phyloP scores from a whole-genome alignment of 2,797 vertebrate genomes.

The Gallinago stenura region DNA sequence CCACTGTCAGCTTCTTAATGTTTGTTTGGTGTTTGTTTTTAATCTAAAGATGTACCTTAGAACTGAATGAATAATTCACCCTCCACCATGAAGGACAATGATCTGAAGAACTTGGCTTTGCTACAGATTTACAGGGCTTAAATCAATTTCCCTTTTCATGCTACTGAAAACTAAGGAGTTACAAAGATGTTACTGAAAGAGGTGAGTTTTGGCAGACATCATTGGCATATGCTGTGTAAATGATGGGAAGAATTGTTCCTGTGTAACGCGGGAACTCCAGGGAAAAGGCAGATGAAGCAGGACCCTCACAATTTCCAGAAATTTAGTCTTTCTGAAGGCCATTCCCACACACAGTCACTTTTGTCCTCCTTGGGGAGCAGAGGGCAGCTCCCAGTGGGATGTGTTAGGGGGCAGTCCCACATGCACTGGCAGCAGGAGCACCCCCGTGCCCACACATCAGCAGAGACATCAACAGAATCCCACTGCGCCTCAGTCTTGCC shows the following conservation, averaged over 20 bases:
- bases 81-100: background rate
- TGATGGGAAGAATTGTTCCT: background rate
- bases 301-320: background rate
- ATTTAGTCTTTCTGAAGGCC: background rate
- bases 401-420: accelerated
- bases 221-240: background rate
- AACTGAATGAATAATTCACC: background rate
- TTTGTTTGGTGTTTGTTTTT: background rate
- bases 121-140: background rate
- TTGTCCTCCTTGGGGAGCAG: background rate
- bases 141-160: background rate
- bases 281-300: background rate
- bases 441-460: background rate
- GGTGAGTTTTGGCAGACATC: background rate
- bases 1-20: background rate
- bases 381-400: background rate
- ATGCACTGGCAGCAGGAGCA: accelerated
- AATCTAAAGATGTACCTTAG: background rate
- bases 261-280: background rate
- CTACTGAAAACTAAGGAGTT: background rate
- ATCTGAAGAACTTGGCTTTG: background rate
- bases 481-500: background rate
- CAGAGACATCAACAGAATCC: accelerated
- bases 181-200: background rate
- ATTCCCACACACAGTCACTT: accelerated